Base-by-base conservation (phyloP, 2,113 vertebrate genomes). In the Scartelaos histophorus region DNA sequence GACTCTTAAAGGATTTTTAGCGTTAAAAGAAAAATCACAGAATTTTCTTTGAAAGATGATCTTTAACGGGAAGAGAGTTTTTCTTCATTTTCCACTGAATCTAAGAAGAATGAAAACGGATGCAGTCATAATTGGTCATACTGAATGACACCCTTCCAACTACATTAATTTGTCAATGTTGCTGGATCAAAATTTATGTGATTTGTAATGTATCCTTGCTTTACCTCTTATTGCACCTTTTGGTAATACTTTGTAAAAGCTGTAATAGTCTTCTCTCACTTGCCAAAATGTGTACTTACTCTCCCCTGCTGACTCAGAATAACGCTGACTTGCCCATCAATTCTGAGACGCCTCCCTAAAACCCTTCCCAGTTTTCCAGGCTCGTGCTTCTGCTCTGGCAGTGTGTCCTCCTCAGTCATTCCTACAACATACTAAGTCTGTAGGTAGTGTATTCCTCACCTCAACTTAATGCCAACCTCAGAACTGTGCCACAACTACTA, bases 31-130 rank as follows among this genome's bases (percentile, higher is more conserved):
- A 43, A 67, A 75, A 73, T 73, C 47, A 68, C 43, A 29, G 34
- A n/a, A 56, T 17, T 78, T 73, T 58, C 71, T 84, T 83, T 88
- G 67, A 86, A 86, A 80, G 72, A 66, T 46, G 62, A 73, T 80
- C 74, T 61, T 43, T 22, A 58, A 70, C 74, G 78, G 80, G 81
- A 85, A 80, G 72, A 72, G 72, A 57, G 60, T 72, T 70, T 74
- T 77, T 81, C 76, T 82, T 82, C 53, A 74, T 88, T 83, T 85
- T 83, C 68, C 75, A 67, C 56, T 34, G 57, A 67, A 70, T 82
- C 84, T 79, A 62, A 78, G 66, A 80, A 69, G 71, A 76, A 58
- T 35, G 12, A 67, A 84, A 75, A 82, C 71, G 67, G 57, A 43
- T 62, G 61, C 70, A 7, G 16, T 51, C 49, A 17, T 51, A 9